phyloP scores from a whole-genome alignment of 2,113 vertebrate species.

The Pygathrix nemaeus region DNA sequence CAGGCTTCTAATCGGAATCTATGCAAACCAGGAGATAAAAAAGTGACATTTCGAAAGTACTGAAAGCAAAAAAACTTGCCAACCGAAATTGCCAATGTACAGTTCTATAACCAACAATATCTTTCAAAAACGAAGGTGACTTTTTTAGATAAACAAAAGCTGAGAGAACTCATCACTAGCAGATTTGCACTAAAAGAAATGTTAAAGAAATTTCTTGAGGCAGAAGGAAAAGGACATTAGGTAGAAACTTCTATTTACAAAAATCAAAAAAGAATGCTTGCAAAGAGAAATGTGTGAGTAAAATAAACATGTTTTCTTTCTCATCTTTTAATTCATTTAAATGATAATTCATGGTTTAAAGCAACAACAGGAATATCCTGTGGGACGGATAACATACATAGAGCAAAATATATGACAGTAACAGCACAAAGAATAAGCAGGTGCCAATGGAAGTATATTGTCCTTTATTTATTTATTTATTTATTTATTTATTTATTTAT shows the following conservation, averaged over 20 bases:
- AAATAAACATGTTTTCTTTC: not conserved
- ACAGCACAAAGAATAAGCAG: not conserved
- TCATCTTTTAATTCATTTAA: not conserved
- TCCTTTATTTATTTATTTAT: no score
- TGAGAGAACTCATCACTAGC: not conserved
- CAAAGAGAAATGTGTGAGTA: not conserved
- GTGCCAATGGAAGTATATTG: not conserved
- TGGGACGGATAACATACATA: not conserved
- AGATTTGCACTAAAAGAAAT: not conserved
- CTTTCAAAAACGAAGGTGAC: not conserved
- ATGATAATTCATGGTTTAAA: not conserved
- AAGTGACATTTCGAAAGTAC: not conserved
- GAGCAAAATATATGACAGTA: not conserved
- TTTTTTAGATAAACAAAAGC: not conserved
- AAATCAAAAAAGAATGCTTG: not conserved
- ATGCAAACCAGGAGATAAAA: not conserved
- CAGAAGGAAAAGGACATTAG: not conserved
- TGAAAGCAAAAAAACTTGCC: not conserved
- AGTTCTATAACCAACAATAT: not conserved
- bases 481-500: no score
- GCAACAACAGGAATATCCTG: not conserved
- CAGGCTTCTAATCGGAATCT: not conserved
- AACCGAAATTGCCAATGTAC: not conserved
- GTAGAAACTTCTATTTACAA: not conserved
- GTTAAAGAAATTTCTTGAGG: not conserved